Conservation (phyloP, 2,113 vertebrate genomes). For the Sceloporus tristichus region DNA sequence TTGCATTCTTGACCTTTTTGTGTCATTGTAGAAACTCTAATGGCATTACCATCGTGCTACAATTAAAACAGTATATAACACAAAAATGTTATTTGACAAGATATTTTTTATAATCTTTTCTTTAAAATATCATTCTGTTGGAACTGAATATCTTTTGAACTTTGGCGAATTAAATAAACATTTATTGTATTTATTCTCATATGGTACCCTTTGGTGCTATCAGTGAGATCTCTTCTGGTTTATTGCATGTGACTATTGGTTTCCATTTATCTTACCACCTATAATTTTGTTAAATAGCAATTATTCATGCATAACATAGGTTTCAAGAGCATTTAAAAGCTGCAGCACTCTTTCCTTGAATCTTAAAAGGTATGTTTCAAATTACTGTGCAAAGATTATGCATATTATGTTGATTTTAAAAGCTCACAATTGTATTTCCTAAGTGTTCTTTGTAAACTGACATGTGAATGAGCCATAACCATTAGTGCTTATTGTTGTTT, state of each 20-base stretch:
- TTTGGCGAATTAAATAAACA: slow-evolving; percentile 72
- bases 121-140: slow-evolving; percentile 79
- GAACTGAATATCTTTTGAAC: slow-evolving; percentile 82
- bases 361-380: slow-evolving; percentile 46
- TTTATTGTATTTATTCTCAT: slow-evolving; percentile 59
- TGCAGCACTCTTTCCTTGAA: slow-evolving; percentile 43
- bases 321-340: slow-evolving; percentile 63
- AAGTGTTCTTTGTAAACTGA: slow-evolving; percentile 46
- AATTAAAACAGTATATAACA: slow-evolving; percentile 78
- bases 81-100: slow-evolving; percentile 75
- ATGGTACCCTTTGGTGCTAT: slow-evolving; percentile 53
- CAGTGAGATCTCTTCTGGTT: slow-evolving; percentile 60
- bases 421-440: slow-evolving; percentile 47
- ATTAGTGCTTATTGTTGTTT: slow-evolving; percentile 9
- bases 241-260: slow-evolving; percentile 56
- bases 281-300: slow-evolving; percentile 68
- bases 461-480: background rate
- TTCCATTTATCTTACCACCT: slow-evolving; percentile 60
- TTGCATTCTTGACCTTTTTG: slow-evolving; percentile 73
- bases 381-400: slow-evolving; percentile 24
- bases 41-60: slow-evolving; percentile 70
- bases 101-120: slow-evolving; percentile 80
- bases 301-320: slow-evolving; percentile 47
- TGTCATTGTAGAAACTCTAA: slow-evolving; percentile 75
- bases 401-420: slow-evolving; percentile 59